phyloP scores from a whole-genome alignment of 2,113 vertebrate species.

The Macquaria australasica region DNA sequence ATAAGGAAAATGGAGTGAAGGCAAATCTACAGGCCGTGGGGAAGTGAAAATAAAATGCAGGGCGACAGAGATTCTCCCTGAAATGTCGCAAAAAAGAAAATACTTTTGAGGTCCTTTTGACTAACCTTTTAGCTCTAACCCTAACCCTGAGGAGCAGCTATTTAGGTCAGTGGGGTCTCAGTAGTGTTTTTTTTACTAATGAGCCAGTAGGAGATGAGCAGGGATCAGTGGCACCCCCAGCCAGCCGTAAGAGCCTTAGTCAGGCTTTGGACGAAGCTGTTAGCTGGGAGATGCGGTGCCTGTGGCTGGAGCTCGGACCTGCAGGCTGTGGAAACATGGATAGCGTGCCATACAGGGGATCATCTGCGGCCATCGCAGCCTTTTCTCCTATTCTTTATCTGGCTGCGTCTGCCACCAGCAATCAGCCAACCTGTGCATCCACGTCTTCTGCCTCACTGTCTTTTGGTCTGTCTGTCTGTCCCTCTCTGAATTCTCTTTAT shows the following conservation, averaged over 20 bases:
- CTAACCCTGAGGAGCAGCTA: conserved; percentile 41
- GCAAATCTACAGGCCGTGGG: not conserved
- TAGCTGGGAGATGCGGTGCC: conserved; percentile 50
- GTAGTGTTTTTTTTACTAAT: conserved; percentile 55
- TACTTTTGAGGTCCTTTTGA: not conserved
- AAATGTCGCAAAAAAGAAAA: conserved; percentile 3
- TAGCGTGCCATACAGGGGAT: conserved; percentile 59
- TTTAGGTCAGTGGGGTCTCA: conserved; percentile 66
- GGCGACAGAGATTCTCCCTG: not conserved
- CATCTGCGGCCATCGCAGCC: conserved; percentile 48
- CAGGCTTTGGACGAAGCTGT: conserved; percentile 66
- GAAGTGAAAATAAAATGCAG: not conserved
- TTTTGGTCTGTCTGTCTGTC: not conserved
- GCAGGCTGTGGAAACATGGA: conserved; percentile 43
- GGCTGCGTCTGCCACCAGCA: conserved; percentile 50
- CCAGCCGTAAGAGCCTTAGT: conserved; percentile 70
- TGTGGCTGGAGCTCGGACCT: conserved; percentile 42
- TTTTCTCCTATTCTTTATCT: conserved; percentile 51
- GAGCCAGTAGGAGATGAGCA: conserved; percentile 74
- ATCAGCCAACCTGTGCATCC: conserved; percentile 49
- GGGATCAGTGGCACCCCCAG: conserved; percentile 70
- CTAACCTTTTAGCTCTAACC: conserved; percentile 10
- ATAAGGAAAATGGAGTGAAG: not conserved
- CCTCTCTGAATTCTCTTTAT: not conserved
- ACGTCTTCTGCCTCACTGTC: conserved; percentile 13